Percentiles rank a stretch among this genome's conserved stretches.
Evolutionary conservation across 2,888 invertebrate genomes (phyloP).

Genomic region (Mystacides longicornis): DNA sequence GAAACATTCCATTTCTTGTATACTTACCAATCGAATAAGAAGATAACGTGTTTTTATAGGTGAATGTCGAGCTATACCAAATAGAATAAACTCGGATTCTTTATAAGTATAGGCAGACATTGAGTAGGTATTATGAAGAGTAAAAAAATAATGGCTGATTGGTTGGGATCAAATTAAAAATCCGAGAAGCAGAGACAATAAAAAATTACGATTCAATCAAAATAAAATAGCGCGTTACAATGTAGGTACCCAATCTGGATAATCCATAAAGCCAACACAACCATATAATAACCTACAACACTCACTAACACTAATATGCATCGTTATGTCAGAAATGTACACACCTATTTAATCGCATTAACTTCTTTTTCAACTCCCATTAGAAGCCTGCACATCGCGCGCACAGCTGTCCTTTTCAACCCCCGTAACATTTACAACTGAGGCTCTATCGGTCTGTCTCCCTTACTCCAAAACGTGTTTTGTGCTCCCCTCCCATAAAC

Average conservation of each 20-base stretch:
- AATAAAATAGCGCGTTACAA: not conserved
- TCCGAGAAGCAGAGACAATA: too few species aligned
- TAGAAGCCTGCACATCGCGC: not conserved
- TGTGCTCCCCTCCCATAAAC: not conserved
- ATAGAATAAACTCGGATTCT: too few species aligned
- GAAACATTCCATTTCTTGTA: too few species aligned
- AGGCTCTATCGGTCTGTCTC: not conserved
- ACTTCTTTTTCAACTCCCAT: not conserved
- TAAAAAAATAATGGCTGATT: too few species aligned
- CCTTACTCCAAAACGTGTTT: not conserved
- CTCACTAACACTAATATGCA: not conserved
- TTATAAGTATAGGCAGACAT: too few species aligned
- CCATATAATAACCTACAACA: not conserved
- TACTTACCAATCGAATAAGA: too few species aligned
- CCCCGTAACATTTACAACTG: not conserved
- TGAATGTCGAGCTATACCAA: too few species aligned
- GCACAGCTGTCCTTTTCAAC: not conserved
- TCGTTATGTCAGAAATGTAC: conserved; percentile 10
- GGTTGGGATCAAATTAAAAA: too few species aligned
- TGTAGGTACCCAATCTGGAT: not conserved
- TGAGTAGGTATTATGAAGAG: too few species aligned
- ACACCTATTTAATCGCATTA: conserved; percentile 15
- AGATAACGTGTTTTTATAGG: too few species aligned
- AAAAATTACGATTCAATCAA: too few species aligned
- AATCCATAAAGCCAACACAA: not conserved